Evolutionary conservation across 1,140 invertebrate genomes (phyloP).

Genomic region (Plutomurus gul): DNA sequence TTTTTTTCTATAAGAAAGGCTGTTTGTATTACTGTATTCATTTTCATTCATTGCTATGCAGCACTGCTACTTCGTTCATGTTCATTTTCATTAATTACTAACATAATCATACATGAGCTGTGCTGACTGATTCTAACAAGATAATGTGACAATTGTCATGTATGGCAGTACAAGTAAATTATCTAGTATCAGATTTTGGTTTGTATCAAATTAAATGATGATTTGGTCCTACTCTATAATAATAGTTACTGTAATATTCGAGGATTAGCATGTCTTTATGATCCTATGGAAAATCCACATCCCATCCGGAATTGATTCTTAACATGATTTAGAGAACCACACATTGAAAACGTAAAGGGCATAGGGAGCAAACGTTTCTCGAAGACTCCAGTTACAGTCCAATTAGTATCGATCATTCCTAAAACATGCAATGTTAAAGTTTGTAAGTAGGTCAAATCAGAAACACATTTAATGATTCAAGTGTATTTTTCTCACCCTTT

Average conservation of each 20-base stretch:
- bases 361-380: slow-evolving; percentile 91
- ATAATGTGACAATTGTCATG: slow-evolving; percentile 6
- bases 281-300: slow-evolving; percentile 81
- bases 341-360: slow-evolving; percentile 91
- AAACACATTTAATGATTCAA: neutral
- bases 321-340: slow-evolving; percentile 88
- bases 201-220: slow-evolving; percentile 16
- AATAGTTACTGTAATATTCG: slow-evolving; percentile 19
- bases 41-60: neutral
- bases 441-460: neutral
- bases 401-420: slow-evolving; percentile 93
- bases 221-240: neutral
- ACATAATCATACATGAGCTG: neutral
- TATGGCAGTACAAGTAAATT: slow-evolving; percentile 11
- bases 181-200: slow-evolving; percentile 29
- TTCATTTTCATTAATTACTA: neutral
- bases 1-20: slow-evolving; percentile 5
- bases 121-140: neutral
- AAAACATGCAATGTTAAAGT: slow-evolving; percentile 52
- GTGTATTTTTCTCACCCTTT: slow-evolving; percentile 68
- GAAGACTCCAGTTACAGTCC: slow-evolving; percentile 89
- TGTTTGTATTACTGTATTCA: slow-evolving; percentile 1
- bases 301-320: slow-evolving; percentile 87
- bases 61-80: neutral
- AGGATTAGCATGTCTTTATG: slow-evolving; percentile 22